phyloP scores from a whole-genome alignment of 2,888 invertebrate genomes.

The Andrena marginata region DNA sequence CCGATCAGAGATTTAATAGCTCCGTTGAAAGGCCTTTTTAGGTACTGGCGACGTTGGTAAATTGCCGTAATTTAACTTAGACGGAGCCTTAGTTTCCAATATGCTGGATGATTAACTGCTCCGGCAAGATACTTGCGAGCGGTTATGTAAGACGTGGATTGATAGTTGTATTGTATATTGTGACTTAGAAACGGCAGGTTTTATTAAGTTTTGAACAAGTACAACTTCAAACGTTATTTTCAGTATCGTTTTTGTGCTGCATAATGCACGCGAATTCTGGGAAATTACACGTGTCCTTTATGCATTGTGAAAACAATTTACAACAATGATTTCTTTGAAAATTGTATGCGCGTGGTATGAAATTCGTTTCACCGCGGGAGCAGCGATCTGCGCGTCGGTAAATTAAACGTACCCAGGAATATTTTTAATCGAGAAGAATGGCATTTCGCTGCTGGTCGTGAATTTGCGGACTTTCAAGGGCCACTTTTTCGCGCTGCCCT shows the following conservation, averaged over 20 bases:
- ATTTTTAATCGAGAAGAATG: background rate
- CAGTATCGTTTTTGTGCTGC: no score
- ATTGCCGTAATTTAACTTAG: background rate
- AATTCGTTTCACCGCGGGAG: background rate
- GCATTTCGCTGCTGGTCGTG: background rate
- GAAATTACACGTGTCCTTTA: background rate
- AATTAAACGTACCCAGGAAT: background rate
- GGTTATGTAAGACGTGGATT: slow-evolving; percentile 18
- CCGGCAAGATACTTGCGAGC: background rate
- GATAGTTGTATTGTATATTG: background rate
- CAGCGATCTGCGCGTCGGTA: background rate
- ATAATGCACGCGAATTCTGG: no score
- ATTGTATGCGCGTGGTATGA: background rate
- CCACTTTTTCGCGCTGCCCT: slow-evolving; percentile 35
- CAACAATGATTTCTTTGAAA: background rate
- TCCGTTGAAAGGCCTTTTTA: background rate
- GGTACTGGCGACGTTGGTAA: background rate
- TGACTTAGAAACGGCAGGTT: background rate
- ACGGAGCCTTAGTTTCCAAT: background rate
- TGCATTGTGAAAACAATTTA: background rate
- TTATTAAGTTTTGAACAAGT: background rate
- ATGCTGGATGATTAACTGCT: background rate
- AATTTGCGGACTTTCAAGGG: slow-evolving; percentile 2
- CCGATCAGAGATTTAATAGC: background rate
- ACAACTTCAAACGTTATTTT: no score